Conservation (phyloP, 2,113 vertebrate genomes). For the Nesoenas mayeri region DNA sequence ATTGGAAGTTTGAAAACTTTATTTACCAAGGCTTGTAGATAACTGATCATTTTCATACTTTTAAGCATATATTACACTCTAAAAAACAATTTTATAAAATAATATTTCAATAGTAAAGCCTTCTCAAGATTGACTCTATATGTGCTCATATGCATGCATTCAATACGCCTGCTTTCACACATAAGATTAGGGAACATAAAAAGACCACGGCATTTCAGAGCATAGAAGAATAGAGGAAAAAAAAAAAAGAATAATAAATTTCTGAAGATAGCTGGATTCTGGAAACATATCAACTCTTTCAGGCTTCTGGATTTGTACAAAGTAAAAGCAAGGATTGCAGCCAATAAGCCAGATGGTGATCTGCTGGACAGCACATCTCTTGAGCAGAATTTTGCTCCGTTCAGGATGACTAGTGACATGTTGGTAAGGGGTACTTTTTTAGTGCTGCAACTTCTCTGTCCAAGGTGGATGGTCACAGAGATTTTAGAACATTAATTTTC, state of each 20-base stretch:
- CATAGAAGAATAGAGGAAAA: neutral
- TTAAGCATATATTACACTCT: neutral
- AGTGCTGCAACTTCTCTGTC: neutral
- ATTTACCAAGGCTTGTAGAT: neutral
- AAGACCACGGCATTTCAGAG: neutral
- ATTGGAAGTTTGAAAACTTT: neutral
- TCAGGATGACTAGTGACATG: neutral
- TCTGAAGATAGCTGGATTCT: neutral
- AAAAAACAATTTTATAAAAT: neutral
- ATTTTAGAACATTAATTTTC: neutral
- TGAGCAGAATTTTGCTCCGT: neutral
- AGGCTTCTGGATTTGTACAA: neutral
- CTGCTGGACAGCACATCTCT: neutral
- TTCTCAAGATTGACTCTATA: neutral
- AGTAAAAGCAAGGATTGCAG: neutral
- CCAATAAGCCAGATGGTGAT: neutral
- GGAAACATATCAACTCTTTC: neutral
- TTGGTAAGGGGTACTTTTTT: neutral
- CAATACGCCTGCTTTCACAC: rapidly evolving
- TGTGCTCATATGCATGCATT: neutral
- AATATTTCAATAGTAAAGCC: neutral
- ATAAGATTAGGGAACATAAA: neutral
- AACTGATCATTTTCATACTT: neutral
- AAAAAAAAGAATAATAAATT: neutral
- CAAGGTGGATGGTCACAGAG: neutral